Evolutionary conservation across 1,140 invertebrate species (phyloP), one percentile per base, ranked within the genome.

Genomic region (Pseudomyrmex concolor): DNA sequence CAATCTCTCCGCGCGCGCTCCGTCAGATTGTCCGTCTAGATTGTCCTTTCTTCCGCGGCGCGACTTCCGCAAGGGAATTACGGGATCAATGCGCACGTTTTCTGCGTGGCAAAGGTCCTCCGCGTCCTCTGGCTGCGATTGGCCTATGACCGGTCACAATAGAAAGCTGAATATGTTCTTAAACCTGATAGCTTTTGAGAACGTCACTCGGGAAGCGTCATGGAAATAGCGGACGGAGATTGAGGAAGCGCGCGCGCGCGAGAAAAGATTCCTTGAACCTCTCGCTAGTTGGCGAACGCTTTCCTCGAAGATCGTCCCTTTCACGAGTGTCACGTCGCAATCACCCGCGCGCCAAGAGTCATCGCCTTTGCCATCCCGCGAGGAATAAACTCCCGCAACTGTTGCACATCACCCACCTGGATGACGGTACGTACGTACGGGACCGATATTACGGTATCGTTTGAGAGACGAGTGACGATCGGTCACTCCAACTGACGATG

Each of bases 111-210:
- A 78, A 78, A 78, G 76, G 64, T 78, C 64, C 76, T 25, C 64
- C 34, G 43, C 76, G 51, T 78, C 51, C 76, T 78, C 76, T 78
- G 43, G 50, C 76, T 78, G 51, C 54, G 76, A 70, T 59, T 78
- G 76, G 76, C 76, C 76, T 70, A 78, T 78, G 76, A 78, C 76
- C 76, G 54, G 19, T 64, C 51, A 78, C 76, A 78, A 78, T 78
- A 78, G 76, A 78, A 78, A 78, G 76, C 76, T 78, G 64, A 54
- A 78, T 78, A 70, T 51, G 64, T 43, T 78, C 64, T 64, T 68
- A 78, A 78, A 78, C 76, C 9, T 64, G 51, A 78, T 67, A 64
- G 76, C 76, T 78, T 78, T 78, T 78, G 76, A 78, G 57, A 78
- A 78, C 76, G 64, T 78, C 76, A 78, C 51, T 77, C 64, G 51